Conservation (phyloP, 2,797 vertebrate species). For the Helicolenus hilgendorfi region DNA sequence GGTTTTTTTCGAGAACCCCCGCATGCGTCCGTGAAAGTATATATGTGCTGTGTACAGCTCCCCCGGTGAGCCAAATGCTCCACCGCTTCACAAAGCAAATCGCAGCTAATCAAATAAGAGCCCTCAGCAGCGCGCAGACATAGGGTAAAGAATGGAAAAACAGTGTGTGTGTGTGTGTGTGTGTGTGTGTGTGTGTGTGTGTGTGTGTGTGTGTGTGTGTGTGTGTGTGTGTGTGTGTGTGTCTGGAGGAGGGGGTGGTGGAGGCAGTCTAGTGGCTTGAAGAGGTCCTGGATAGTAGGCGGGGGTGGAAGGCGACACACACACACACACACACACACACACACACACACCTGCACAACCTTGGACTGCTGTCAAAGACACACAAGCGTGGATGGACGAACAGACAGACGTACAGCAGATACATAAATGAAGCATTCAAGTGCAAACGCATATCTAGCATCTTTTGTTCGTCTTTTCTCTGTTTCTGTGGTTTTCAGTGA, state of each 20-base stretch:
- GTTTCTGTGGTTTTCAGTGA: background rate
- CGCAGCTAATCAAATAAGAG: slow-evolving; percentile 88
- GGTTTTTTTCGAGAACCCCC: slow-evolving; percentile 41
- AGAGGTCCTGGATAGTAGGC: slow-evolving; percentile 75
- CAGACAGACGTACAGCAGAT: background rate
- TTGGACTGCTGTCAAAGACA: slow-evolving; percentile 32
- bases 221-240: slow-evolving; percentile 54
- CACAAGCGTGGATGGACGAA: background rate
- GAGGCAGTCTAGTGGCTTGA: slow-evolving; percentile 77
- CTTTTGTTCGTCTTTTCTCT: slow-evolving; percentile 1
- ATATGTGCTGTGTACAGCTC: slow-evolving; percentile 58
- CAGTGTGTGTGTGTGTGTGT: slow-evolving; percentile 30
- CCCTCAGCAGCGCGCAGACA: slow-evolving; percentile 75
- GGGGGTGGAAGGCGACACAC: slow-evolving; percentile 70
- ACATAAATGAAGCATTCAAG: slow-evolving; percentile 15
- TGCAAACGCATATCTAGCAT: background rate
- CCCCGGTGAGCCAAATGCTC: slow-evolving; percentile 79
- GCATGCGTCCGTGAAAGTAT: slow-evolving; percentile 38
- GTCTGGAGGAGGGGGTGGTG: slow-evolving; percentile 58
- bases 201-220: slow-evolving; percentile 47
- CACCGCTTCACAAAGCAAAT: slow-evolving; percentile 84
- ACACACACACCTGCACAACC: slow-evolving; percentile 51
- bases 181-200: slow-evolving; percentile 16
- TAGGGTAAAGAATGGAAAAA: slow-evolving; percentile 68
- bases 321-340: slow-evolving; percentile 29